phyloP scores from a whole-genome alignment of 64 coral and sea anemone genomes.

The Stylophora pistillata region DNA sequence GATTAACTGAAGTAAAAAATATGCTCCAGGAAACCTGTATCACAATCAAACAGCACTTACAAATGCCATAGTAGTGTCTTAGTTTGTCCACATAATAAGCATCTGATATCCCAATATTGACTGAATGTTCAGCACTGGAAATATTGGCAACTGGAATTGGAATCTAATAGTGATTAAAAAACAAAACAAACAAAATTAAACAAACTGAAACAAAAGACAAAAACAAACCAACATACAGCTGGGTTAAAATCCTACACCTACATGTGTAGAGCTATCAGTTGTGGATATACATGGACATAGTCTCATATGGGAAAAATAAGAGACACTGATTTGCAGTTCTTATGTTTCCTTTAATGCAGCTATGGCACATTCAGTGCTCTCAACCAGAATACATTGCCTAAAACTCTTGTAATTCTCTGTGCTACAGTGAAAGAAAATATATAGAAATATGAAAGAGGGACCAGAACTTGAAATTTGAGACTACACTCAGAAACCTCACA shows the following conservation, averaged over 20 bases:
- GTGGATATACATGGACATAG: no score
- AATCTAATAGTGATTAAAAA: background rate
- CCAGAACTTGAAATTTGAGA: no score
- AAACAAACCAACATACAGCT: background rate
- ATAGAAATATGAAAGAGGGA: no score
- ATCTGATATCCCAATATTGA: slow-evolving; percentile 33
- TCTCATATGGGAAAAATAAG: no score
- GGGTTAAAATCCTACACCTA: no score
- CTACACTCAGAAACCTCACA: no score
- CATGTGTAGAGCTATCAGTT: no score
- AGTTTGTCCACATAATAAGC: slow-evolving; percentile 41
- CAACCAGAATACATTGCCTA: background rate
- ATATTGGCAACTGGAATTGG: slow-evolving; percentile 24
- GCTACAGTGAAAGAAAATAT: background rate
- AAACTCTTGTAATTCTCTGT: background rate
- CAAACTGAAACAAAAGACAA: background rate
- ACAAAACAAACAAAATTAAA: background rate
- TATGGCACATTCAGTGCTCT: no score
- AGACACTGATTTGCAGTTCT: no score
- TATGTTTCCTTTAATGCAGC: no score
- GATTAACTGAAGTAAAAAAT: no score
- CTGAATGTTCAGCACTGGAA: background rate
- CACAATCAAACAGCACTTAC: background rate
- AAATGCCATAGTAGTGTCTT: slow-evolving; percentile 36
- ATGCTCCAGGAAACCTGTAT: background rate